Evolutionary conservation across 2,888 invertebrate species (phyloP).

Genomic region (Agriopis marginaria): DNA sequence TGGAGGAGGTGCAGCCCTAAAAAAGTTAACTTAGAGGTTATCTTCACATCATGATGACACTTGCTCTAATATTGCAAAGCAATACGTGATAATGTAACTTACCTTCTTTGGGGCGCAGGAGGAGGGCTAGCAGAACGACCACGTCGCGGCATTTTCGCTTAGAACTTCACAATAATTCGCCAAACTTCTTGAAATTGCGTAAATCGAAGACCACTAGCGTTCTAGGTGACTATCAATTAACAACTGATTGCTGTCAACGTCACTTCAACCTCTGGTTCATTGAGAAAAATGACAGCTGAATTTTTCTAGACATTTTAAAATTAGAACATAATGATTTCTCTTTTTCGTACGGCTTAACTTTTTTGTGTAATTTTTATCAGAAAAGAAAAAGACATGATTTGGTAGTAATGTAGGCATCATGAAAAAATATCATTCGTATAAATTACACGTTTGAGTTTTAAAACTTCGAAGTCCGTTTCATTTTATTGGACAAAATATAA

Average conservation of each 20-base stretch:
- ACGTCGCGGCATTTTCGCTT: slow-evolving; percentile 88
- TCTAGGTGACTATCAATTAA: slow-evolving; percentile 8
- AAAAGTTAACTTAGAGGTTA: slow-evolving; percentile 63
- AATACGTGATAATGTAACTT: slow-evolving; percentile 48
- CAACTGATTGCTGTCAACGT: slow-evolving; percentile 16
- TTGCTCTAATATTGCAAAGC: neutral
- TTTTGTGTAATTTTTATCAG: neutral
- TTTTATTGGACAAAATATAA: too few species aligned
- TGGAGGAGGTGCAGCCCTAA: slow-evolving; percentile 77
- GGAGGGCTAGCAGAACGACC: slow-evolving; percentile 91
- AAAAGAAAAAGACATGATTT: neutral
- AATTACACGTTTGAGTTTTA: too few species aligned
- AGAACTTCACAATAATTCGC: slow-evolving; percentile 39
- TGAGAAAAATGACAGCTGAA: neutral
- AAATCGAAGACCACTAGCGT: slow-evolving; percentile 17
- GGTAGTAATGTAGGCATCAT: too few species aligned
- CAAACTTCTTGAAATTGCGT: slow-evolving; percentile 14
- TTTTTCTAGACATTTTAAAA: slow-evolving; percentile 68
- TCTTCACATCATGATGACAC: slow-evolving; percentile 46
- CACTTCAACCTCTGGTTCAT: neutral
- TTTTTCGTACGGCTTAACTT: slow-evolving; percentile 17
- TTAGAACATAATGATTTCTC: slow-evolving; percentile 51
- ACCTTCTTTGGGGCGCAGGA: slow-evolving; percentile 87
- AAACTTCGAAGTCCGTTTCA: too few species aligned
- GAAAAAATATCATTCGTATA: too few species aligned